phyloP scores from a whole-genome alignment of 2,113 vertebrate genomes.

The Trochalopteron elliotii region DNA sequence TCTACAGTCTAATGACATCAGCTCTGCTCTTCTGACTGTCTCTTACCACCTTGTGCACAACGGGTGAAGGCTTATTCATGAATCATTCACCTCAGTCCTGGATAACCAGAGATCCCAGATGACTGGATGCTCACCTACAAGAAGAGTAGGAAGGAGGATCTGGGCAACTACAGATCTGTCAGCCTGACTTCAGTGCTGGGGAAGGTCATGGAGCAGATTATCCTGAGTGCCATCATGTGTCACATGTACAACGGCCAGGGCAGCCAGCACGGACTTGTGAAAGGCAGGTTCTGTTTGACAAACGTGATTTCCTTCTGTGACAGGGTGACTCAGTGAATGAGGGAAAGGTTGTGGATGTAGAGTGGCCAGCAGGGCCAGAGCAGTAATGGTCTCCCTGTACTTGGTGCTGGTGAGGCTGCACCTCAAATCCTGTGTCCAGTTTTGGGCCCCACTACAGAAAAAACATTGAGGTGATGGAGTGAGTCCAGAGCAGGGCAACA shows the following conservation, averaged over 20 bases:
- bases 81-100: not conserved
- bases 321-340: not conserved
- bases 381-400: accelerated
- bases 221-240: accelerated
- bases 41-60: not conserved
- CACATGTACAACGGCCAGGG: accelerated
- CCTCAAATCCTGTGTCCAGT: not conserved
- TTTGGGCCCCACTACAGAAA: not conserved
- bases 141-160: not conserved
- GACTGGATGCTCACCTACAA: not conserved
- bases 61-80: not conserved
- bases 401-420: not conserved
- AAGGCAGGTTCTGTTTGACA: not conserved
- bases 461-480: not conserved
- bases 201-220: not conserved
- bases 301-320: not conserved
- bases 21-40: not conserved
- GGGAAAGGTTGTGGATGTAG: not conserved
- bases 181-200: not conserved
- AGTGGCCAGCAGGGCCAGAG: not conserved
- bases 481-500: not conserved
- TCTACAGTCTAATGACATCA: not conserved
- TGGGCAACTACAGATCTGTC: not conserved
- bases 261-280: too few species aligned
- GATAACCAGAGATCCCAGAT: not conserved